phyloP scores from a whole-genome alignment of 2,797 vertebrate species.

The Pseudochirops corinnae region DNA sequence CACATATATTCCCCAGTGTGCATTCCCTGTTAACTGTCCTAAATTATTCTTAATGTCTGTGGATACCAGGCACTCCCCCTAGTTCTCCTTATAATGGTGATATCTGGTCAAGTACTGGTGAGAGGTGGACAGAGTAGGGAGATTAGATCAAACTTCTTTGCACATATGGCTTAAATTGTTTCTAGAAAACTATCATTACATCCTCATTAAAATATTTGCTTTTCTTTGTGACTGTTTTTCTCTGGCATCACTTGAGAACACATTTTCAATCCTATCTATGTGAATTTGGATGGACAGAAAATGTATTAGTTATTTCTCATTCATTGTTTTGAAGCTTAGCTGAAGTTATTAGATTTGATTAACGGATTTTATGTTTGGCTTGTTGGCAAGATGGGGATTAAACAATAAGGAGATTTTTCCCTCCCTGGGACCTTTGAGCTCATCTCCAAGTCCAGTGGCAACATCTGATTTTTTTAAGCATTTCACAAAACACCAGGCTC shows the following conservation, averaged over 20 bases:
- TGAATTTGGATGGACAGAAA: conserved; percentile 46
- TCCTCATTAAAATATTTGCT: conserved; percentile 38
- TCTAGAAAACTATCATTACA: background rate
- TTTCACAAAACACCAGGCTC: conserved; percentile 67
- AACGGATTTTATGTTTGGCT: conserved; percentile 79
- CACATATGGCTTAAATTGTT: fast-evolving
- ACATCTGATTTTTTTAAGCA: conserved; percentile 66
- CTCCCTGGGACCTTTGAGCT: conserved; percentile 65
- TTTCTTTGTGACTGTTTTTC: conserved; percentile 39
- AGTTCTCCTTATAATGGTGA: background rate
- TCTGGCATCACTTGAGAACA: conserved; percentile 57
- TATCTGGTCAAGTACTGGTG: background rate
- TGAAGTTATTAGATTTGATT: conserved; percentile 82
- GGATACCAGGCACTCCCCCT: background rate
- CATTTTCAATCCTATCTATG: background rate
- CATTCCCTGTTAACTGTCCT: background rate
- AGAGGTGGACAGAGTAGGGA: background rate
- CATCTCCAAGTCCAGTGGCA: conserved; percentile 62
- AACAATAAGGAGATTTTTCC: conserved; percentile 79
- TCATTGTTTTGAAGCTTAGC: conserved; percentile 81
- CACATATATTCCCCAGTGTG: background rate
- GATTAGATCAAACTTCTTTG: background rate
- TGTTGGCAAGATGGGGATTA: conserved; percentile 77
- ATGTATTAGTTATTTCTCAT: conserved; percentile 72
- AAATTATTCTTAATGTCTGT: background rate